Conservation (phyloP, 2,888 invertebrate species). For the Polydrusus pterygomalis region DNA sequence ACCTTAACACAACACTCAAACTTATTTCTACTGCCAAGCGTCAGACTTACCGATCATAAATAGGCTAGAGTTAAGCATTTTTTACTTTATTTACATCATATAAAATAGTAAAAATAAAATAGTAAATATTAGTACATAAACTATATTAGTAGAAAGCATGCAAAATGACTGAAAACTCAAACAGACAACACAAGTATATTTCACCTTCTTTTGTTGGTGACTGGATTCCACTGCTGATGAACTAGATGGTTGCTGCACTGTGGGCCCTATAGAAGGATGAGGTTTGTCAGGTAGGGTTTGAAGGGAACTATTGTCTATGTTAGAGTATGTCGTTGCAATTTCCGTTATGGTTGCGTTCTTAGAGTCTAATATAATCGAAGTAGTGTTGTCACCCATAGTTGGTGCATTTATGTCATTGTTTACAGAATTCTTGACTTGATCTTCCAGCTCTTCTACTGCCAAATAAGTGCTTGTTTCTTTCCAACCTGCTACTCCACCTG, state of each 20-base stretch:
- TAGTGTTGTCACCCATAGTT: neutral
- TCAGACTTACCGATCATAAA: conserved; percentile 28
- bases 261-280: conserved; percentile 64
- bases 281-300: conserved; percentile 51
- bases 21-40: conserved; percentile 8
- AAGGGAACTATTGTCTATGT: conserved; percentile 52
- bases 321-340: conserved; percentile 60
- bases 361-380: neutral
- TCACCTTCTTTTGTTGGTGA: conserved; percentile 70
- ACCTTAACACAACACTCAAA: conserved; percentile 2
- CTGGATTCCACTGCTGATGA: conserved; percentile 64
- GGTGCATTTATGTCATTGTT: neutral
- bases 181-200: conserved; percentile 69
- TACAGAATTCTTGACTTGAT: neutral
- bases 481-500: conserved; percentile 88
- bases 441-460: conserved; percentile 72
- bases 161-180: conserved; percentile 65
- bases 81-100: conserved; percentile 39
- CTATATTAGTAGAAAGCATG: conserved; percentile 63
- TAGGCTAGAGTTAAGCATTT: conserved; percentile 27
- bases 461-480: conserved; percentile 87
- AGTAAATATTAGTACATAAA: conserved; percentile 51
- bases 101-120: conserved; percentile 46
- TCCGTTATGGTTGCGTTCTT: conserved; percentile 44
- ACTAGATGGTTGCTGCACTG: conserved; percentile 65